Evolutionary conservation across 1,140 invertebrate species (phyloP).

Genomic region (Oryzaephilus surinamensis): DNA sequence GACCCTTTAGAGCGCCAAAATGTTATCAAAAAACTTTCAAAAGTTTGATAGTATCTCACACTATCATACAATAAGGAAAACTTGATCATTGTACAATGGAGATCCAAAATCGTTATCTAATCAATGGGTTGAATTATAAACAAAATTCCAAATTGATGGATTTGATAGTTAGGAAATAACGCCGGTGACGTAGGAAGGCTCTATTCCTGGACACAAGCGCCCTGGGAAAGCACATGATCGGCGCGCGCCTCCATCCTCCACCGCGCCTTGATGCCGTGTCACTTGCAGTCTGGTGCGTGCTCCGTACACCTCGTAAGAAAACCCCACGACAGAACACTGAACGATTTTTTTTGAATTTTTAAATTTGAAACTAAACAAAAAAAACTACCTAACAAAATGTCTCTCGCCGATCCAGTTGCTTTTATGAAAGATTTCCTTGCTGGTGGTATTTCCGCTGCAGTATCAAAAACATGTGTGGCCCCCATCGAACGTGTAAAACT

Average conservation of each 20-base stretch:
- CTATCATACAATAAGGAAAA: too few species aligned
- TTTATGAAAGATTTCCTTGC: slow-evolving; percentile 78
- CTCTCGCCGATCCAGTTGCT: slow-evolving; percentile 46
- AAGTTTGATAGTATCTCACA: too few species aligned
- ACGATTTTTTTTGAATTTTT: neutral
- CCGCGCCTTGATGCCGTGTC: slow-evolving; percentile 4
- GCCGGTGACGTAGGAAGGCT: neutral
- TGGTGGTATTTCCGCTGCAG: slow-evolving; percentile 75
- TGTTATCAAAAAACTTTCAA: too few species aligned
- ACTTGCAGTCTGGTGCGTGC: slow-evolving; percentile 9
- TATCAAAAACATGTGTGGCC: slow-evolving; percentile 77
- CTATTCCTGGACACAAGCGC: neutral
- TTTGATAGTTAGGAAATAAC: too few species aligned
- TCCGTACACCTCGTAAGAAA: slow-evolving; percentile 3
- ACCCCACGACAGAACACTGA: too few species aligned
- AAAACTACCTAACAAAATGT: slow-evolving; percentile 7
- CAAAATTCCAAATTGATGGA: too few species aligned
- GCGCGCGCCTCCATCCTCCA: slow-evolving; percentile 2
- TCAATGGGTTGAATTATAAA: too few species aligned
- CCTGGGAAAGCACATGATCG: slow-evolving; percentile 12
- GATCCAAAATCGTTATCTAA: too few species aligned
- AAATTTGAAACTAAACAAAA: slow-evolving; percentile 1
- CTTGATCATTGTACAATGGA: too few species aligned
- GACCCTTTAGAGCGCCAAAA: too few species aligned
- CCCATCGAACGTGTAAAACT: slow-evolving; percentile 88